Evolutionary conservation across 1,140 invertebrate genomes (phyloP), one percentile per base, ranked within the genome.

Genomic region (Euura saliciscinereae): DNA sequence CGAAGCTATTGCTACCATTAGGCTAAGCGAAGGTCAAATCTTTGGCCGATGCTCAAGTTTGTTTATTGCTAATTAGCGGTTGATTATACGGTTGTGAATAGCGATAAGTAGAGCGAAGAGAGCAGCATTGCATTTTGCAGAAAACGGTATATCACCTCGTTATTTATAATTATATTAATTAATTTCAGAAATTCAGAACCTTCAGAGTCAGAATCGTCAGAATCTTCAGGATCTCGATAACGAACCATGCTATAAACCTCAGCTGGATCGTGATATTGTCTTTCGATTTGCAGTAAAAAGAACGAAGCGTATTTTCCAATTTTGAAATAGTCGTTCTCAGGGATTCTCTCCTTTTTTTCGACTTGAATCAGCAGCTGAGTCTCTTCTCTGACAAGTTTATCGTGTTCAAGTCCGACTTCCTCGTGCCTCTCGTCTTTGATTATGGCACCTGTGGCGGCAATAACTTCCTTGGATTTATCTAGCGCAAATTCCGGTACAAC

Each of bases 231-330:
- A 71, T 81, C 75, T 74, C 78, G 77, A 73, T 86, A 86, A 6
- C 77, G 79, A 77, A 86, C 77, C 65, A 85, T 83, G 71, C 73
- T 78, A 78, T 85, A 85, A 77, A 83, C 82, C 1, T 85, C 81
- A 64, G 72, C 68, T 45, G 84, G 84, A 81, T 85, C 75, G 77
- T 82, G 85, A 65, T 64, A 78, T 65, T 84, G 81, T 69, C 80
- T 79, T 79, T 86, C 84, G 81, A 86, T 86, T 78, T 81, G 79
- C 75, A 86, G 72, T 73, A 86, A 84, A 77, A 86, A 86, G 78
- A 84, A 82, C 64, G 81, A 76, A 44, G 85, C 77, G 76, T 85
- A 86, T 75, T 86, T 86, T 69, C 84, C 85, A 68, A 78, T 85
- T 70, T 84, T 85, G 74, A 82, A 85, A 76, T 85, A 86, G 44